phyloP scores from a whole-genome alignment of 35 echinoderm and acorn worm genomes.

The Diadema setosum region DNA sequence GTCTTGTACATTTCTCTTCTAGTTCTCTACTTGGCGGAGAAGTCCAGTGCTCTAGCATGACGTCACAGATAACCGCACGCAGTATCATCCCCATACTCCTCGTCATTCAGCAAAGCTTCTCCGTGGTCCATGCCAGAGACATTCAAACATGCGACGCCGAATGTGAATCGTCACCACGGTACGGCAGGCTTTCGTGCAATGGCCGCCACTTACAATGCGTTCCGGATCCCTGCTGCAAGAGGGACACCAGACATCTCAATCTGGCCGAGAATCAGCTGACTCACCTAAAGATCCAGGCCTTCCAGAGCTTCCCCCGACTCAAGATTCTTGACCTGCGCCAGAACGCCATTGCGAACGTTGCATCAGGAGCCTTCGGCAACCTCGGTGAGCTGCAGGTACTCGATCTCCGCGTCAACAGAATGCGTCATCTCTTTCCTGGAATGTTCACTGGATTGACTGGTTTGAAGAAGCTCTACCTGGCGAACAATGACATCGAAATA shows the following conservation, averaged over 20 bases:
- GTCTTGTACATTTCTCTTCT: too few species aligned
- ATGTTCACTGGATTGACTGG: slow-evolving; percentile 37
- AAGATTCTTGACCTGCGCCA: slow-evolving; percentile 11
- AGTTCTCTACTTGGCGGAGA: too few species aligned
- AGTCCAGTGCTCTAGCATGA: too few species aligned
- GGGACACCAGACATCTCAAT: slow-evolving; percentile 13
- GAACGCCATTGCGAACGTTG: neutral
- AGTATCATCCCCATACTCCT: too few species aligned
- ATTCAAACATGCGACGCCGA: neutral
- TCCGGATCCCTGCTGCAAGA: slow-evolving; percentile 49
- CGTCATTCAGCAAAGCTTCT: too few species aligned
- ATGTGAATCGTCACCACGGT: neutral
- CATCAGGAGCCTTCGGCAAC: slow-evolving; percentile 26
- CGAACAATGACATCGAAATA: slow-evolving; percentile 15
- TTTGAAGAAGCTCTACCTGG: slow-evolving; percentile 12
- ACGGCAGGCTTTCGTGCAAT: slow-evolving; percentile 5
- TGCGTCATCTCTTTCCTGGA: slow-evolving; percentile 4
- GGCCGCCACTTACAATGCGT: slow-evolving; percentile 18
- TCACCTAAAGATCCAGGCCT: slow-evolving; percentile 1
- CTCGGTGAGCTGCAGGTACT: slow-evolving; percentile 32
- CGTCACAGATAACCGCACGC: too few species aligned
- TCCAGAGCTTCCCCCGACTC: slow-evolving; percentile 48
- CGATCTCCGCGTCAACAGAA: slow-evolving; percentile 40
- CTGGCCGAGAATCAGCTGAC: slow-evolving; percentile 34
- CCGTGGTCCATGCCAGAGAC: too few species aligned